Evolutionary conservation across 2,113 vertebrate genomes (phyloP).

Genomic region (Elachura formosa): DNA sequence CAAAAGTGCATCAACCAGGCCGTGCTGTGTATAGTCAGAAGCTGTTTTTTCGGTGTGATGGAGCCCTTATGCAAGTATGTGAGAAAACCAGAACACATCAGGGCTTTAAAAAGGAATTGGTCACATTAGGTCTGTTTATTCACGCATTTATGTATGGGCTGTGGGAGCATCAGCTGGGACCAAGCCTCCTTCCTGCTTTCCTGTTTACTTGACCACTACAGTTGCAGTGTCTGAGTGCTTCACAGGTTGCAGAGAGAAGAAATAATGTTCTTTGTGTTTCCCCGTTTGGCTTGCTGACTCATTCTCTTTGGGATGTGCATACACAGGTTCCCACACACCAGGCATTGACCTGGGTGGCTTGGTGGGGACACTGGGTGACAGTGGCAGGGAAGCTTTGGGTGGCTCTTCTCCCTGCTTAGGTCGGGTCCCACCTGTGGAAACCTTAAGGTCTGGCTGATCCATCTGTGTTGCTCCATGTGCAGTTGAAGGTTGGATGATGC

Average conservation of each 20-base stretch:
- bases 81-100: not conserved
- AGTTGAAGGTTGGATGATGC: not conserved
- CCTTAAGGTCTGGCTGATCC: not conserved
- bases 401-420: not conserved
- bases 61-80: not conserved
- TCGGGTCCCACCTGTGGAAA: fast-evolving
- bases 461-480: not conserved
- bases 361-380: not conserved
- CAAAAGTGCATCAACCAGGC: not conserved
- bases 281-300: not conserved
- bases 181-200: not conserved
- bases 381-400: not conserved
- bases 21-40: not conserved
- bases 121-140: not conserved
- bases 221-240: not conserved
- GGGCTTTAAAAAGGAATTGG: not conserved
- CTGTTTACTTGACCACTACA: not conserved
- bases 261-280: not conserved
- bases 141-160: fast-evolving
- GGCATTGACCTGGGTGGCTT: not conserved
- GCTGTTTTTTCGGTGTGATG: not conserved
- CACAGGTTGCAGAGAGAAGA: not conserved
- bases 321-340: fast-evolving
- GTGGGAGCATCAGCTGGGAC: not conserved
- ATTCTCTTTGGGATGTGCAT: fast-evolving